Conservation (phyloP, 2,888 invertebrate species). For the Heliconius aoede region DNA sequence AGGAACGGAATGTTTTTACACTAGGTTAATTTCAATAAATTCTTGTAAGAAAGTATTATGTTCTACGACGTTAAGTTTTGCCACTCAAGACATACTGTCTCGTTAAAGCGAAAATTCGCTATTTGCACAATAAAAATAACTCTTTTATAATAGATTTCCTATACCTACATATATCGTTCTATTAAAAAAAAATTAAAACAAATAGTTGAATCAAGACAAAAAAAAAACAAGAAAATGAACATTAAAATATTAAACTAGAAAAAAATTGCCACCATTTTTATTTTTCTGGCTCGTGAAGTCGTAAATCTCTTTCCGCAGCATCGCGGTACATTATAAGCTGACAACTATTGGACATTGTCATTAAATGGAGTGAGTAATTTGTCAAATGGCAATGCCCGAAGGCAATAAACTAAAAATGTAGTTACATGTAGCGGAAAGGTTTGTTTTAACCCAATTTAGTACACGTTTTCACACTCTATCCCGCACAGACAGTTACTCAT, state of each 20-base stretch:
- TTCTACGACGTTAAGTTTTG: too few species aligned
- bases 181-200: too few species aligned
- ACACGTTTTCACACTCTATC: neutral
- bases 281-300: neutral
- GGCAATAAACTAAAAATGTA: constrained; percentile 3
- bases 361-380: constrained; percentile 27
- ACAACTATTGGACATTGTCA: constrained; percentile 33
- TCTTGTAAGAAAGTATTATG: too few species aligned
- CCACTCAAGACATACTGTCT: too few species aligned
- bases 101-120: too few species aligned
- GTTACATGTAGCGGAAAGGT: constrained; percentile 6
- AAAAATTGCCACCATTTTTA: neutral
- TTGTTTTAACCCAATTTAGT: neutral
- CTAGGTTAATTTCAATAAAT: neutral
- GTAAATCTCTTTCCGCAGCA: constrained; percentile 32
- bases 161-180: too few species aligned
- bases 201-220: too few species aligned
- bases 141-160: too few species aligned
- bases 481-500: too few species aligned
- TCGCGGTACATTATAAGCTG: constrained; percentile 33
- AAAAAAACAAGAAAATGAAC: too few species aligned
- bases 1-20: neutral
- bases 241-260: too few species aligned
- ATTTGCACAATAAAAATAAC: too few species aligned
- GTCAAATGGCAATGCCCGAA: constrained; percentile 8